A percentile compares a stretch with the other conserved stretches of the same genome.
Conservation (phyloP, 2,888 invertebrate genomes). For the Campoplex nolae region DNA sequence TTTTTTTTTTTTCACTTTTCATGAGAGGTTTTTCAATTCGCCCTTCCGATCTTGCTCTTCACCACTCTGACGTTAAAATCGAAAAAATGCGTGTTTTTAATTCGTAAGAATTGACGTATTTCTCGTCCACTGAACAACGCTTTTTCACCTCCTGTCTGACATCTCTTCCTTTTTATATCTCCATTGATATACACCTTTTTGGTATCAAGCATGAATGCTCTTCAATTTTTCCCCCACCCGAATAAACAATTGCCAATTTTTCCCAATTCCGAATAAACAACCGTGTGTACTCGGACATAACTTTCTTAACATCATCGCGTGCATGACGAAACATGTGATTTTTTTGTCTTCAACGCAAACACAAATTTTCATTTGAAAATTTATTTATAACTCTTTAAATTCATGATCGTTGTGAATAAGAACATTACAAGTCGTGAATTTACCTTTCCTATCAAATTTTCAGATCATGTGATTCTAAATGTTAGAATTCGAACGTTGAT, state of each 20-base stretch:
- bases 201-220: slow-evolving; percentile 4
- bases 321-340: slow-evolving; percentile 37
- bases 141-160: slow-evolving; percentile 33
- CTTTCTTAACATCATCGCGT: slow-evolving; percentile 43
- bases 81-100: slow-evolving; percentile 12
- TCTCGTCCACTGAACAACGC: slow-evolving; percentile 3
- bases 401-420: neutral
- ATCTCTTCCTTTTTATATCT: neutral
- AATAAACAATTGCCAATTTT: too few species aligned
- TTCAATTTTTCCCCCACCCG: neutral
- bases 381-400: neutral
- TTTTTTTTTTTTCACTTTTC: neutral
- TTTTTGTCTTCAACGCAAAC: neutral
- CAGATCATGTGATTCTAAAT: too few species aligned
- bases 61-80: neutral
- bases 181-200: slow-evolving; percentile 9
- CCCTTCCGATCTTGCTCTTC: neutral
- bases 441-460: neutral
- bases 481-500: too few species aligned
- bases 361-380: neutral
- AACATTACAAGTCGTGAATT: neutral
- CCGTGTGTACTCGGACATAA: slow-evolving; percentile 30
- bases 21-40: neutral
- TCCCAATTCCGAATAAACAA: slow-evolving; percentile 31
- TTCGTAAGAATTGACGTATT: neutral